These are phyloP conservation scores for Bovichtus variegatus DNA, from an alignment of 2,797 vertebrate genomes.

Conservation along the genomic window DNA sequence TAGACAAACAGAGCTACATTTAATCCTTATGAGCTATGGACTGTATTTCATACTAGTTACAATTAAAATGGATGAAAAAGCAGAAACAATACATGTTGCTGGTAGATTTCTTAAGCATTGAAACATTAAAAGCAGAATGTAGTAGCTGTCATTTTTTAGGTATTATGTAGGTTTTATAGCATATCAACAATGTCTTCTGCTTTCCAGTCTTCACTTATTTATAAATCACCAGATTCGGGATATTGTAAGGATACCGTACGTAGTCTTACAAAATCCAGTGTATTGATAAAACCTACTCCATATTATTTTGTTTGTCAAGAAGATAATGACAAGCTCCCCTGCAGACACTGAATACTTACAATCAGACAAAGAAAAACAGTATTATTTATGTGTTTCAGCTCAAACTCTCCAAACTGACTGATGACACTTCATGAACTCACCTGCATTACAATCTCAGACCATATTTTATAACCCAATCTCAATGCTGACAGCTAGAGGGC, in stretches of 20 bases:
- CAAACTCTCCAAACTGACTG: constrained; percentile 20
- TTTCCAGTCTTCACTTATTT: constrained; percentile 31
- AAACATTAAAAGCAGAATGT: background rate
- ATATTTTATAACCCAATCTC: constrained; percentile 74
- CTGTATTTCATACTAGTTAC: background rate
- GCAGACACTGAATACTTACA: constrained; percentile 6
- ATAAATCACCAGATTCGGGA: constrained; percentile 37
- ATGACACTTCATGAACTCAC: constrained; percentile 37
- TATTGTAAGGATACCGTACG: constrained; percentile 3
- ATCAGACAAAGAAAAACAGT: constrained; percentile 7
- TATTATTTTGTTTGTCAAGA: background rate
- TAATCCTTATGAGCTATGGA: background rate
- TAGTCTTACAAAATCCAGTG: background rate
- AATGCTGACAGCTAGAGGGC: constrained; percentile 88
- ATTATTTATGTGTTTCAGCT: constrained; percentile 17
- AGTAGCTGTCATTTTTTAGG: background rate
- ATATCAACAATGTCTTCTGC: constrained; percentile 16
- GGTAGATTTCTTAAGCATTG: background rate
- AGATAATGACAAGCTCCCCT: constrained; percentile 18
- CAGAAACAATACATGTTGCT: background rate
- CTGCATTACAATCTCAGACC: constrained; percentile 22
- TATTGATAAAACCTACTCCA: background rate
- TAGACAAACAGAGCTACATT: background rate
- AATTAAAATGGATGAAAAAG: background rate
- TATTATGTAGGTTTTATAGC: background rate